Evolutionary conservation across 2,888 invertebrate genomes (phyloP).

Genomic region (Bellardia bayeri): DNA sequence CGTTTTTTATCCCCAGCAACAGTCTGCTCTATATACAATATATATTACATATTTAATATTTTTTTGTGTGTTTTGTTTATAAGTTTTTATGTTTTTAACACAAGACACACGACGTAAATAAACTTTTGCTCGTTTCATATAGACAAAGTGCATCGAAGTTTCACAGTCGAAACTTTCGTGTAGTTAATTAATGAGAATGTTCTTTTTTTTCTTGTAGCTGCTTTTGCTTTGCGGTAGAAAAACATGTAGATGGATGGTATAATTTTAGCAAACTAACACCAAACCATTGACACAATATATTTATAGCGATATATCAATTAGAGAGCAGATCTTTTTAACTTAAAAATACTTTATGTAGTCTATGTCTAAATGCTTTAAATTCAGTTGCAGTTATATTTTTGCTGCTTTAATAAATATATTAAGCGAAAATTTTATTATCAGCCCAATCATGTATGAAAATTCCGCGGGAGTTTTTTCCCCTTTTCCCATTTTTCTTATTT

Average conservation of each 20-base stretch:
- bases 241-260: slow-evolving; percentile 36
- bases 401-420: no score
- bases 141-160: slow-evolving; percentile 70
- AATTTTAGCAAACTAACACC: slow-evolving; percentile 34
- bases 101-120: slow-evolving; percentile 63
- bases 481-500: no score
- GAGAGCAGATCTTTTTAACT: not conserved
- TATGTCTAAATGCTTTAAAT: no score
- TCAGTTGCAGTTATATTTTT: no score
- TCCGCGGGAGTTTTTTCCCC: no score
- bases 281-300: not conserved
- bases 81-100: slow-evolving; percentile 21
- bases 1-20: not conserved
- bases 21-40: no score
- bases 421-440: no score
- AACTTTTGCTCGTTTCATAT: slow-evolving; percentile 54
- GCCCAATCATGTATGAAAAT: no score
- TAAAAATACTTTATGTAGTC: no score
- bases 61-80: not conserved
- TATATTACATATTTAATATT: not conserved
- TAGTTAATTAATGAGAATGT: slow-evolving; percentile 66
- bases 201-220: slow-evolving; percentile 24
- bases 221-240: slow-evolving; percentile 36
- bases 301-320: slow-evolving; percentile 2
- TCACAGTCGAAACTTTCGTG: slow-evolving; percentile 62